Evolutionary conservation across 2,888 invertebrate species (phyloP).

Genomic region (Clitarchus hookeri): DNA sequence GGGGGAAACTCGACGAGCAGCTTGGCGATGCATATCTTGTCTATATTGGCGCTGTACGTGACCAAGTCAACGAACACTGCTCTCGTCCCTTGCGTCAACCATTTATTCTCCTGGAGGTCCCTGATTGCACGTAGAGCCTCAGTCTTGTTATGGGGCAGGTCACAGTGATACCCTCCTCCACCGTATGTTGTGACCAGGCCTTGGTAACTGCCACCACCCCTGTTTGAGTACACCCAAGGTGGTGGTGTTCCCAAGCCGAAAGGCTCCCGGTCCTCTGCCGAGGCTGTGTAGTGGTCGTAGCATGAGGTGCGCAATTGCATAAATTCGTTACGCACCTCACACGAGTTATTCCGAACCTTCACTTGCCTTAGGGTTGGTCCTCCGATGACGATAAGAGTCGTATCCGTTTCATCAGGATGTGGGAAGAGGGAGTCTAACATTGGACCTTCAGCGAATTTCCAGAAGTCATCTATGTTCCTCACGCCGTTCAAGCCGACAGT

Average conservation of each 20-base stretch:
- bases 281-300: constrained; percentile 60
- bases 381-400: neutral
- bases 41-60: constrained; percentile 73
- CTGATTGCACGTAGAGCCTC: constrained; percentile 56
- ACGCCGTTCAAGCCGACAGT: neutral
- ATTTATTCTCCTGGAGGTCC: constrained; percentile 60
- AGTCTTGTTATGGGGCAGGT: constrained; percentile 56
- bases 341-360: constrained; percentile 64
- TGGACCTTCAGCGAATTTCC: neutral
- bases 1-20: constrained; percentile 72
- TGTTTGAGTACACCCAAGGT: constrained; percentile 52
- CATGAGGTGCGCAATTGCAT: constrained; percentile 64
- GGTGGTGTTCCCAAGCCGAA: constrained; percentile 55
- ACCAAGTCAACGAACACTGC: constrained; percentile 72
- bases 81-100: constrained; percentile 72
- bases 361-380: constrained; percentile 45
- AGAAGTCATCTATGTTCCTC: neutral
- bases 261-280: constrained; percentile 52
- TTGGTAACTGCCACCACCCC: constrained; percentile 55
- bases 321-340: constrained; percentile 66
- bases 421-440: neutral
- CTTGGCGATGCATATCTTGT: constrained; percentile 69
- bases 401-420: neutral
- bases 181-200: constrained; percentile 60
- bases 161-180: constrained; percentile 62